Base-by-base conservation (phyloP, 2,888 invertebrate genomes). In the Pteria penguin region DNA sequence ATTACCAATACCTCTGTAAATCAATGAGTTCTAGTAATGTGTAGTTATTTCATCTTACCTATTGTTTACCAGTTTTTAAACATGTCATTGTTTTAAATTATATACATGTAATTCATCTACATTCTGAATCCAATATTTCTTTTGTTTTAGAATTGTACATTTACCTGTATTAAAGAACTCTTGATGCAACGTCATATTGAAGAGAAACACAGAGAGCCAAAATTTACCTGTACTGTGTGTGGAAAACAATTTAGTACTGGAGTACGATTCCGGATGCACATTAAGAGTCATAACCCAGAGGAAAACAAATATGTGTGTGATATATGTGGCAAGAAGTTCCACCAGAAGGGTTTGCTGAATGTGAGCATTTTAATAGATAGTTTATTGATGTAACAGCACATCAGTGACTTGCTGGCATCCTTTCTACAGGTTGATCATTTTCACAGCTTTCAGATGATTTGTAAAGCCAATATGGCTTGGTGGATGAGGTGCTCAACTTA, bases 301-400 rank as follows among this genome's bases (percentile, higher is more conserved):
- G 60, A 60, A 29, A 8, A 26, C 22, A 60, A 60, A 29, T 60
- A 26, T 26, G 8, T 27, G 8, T 60, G 60, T 60, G 11, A 22
- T 8, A 27, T 60, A 22, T 60, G 60, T 60, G 60, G 60, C 11
- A 22, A 27, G 22, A 60, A 60, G 27, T 60, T 60, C 27, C 27
- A 60, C 27, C 60, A 60, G 60, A 22, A 60, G 27, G 60, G 60
- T 26, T 60, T 60, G 27, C 27, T 60, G 27, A 60, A 60, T 27
- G 60, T 60, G 27, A 11, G 60, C 5, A 60, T 57, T 8, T 18
- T 57, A 18, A 11, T n/a, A n/a, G n/a, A n/a, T n/a, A n/a, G n/a
- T n/a, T n/a, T n/a, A n/a, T 45, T 45, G 45, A 45, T 45, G 45
- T 11, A 18, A 18, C 45, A 8, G 8, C 8, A 11, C 8, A 45